Percentiles rank a stretch among this genome's conserved stretches.
These are phyloP conservation scores for Argya squamiceps DNA, from an alignment of 2,797 vertebrate species.

Conservation along the genomic window DNA sequence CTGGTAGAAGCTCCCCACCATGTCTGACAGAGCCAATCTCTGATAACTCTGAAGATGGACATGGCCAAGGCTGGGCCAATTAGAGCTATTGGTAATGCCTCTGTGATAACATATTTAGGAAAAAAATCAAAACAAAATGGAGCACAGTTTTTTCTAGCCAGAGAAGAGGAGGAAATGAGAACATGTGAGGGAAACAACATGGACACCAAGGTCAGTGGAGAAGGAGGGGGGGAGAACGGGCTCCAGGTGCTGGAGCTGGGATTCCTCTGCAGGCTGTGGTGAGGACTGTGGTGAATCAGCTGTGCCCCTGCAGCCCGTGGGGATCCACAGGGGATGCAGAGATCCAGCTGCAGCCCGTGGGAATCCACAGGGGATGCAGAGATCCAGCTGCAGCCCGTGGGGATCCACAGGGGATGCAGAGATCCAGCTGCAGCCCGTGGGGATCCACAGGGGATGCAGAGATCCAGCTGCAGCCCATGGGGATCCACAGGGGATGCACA, in stretches of 20 bases:
- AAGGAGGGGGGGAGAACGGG: neutral
- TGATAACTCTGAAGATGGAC: neutral
- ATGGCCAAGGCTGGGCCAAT: neutral
- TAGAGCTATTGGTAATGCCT: neutral
- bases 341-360: neutral
- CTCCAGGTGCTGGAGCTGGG: neutral
- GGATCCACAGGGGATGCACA: too few species aligned
- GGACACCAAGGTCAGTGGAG: neutral
- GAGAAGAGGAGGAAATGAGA: neutral
- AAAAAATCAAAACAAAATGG: neutral
- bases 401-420: neutral
- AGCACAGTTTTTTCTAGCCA: neutral
- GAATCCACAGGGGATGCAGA: neutral
- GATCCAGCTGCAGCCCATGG: fast-evolving
- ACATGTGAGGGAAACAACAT: neutral
- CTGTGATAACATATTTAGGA: neutral
- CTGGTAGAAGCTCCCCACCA: neutral
- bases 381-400: fast-evolving
- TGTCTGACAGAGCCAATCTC: neutral
- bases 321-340: neutral
- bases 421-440: neutral
- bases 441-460: neutral
- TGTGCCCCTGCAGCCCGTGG: neutral
- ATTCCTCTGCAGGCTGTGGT: neutral
- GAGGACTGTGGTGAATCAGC: neutral